phyloP scores from a whole-genome alignment of 2,888 invertebrate species.

The Resseliella maxima region DNA sequence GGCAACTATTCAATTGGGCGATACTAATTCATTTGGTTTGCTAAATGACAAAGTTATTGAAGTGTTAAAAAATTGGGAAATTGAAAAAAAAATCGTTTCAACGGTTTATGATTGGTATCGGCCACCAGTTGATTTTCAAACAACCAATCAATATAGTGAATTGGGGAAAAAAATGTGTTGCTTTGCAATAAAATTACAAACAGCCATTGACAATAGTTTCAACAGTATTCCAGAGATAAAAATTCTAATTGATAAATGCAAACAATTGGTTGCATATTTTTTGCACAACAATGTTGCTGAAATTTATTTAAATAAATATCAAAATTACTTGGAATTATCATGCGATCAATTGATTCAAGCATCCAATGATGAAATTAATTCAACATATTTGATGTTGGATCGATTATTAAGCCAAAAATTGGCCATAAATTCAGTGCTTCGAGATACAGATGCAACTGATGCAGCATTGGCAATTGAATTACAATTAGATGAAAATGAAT shows the following conservation, averaged over 20 bases:
- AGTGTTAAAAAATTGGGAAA: constrained; percentile 9
- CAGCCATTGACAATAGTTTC: neutral
- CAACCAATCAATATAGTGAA: neutral
- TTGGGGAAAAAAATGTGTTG: constrained; percentile 20
- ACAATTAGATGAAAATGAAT: constrained; percentile 10
- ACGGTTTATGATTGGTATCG: neutral
- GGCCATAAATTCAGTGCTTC: neutral
- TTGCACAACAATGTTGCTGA: neutral
- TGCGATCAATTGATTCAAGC: constrained; percentile 6
- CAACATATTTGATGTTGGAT: constrained; percentile 43
- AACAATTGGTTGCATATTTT: neutral
- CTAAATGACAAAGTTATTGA: neutral
- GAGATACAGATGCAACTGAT: neutral
- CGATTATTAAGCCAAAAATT: constrained; percentile 3
- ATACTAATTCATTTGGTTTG: neutral
- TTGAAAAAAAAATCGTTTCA: constrained; percentile 7
- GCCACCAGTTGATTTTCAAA: neutral
- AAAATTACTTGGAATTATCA: constrained; percentile 10
- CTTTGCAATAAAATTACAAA: constrained; percentile 18
- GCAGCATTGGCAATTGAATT: neutral
- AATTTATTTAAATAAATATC: constrained; percentile 17
- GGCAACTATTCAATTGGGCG: neutral
- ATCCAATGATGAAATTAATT: neutral
- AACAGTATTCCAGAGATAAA: constrained; percentile 14
- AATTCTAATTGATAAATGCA: neutral